Evolutionary conservation across 2,888 invertebrate genomes (phyloP), one percentile per base, ranked within the genome.

Genomic region (Cyclophora albipunctata): DNA sequence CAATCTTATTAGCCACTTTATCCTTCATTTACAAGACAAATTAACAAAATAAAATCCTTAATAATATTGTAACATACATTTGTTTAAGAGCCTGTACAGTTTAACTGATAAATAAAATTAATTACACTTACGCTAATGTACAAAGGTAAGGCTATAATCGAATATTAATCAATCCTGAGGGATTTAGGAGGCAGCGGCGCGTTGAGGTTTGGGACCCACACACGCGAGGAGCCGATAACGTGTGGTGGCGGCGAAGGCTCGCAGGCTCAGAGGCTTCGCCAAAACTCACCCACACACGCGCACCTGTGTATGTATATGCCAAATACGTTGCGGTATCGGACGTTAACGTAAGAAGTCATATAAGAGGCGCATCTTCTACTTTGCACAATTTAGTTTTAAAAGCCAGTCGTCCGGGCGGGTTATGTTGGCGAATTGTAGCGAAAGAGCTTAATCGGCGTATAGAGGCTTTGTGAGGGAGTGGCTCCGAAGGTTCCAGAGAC

Each of bases 351-450:
- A 85, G 86, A 86, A 81, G 76, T 88, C 80, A 86, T 87, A 88
- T 88, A 88, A 87, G 87, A 86, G 78, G 82, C 84, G 81, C 87
- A 87, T 88, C 87, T 86, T 86, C 71, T 80, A 78, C 74, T 88
- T 86, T 86, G 85, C 84, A 87, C 86, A 87, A 77, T 82, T 88
- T 83, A 87, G 86, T 88, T 78, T 78, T 75, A 78, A 79, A 84
- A 83, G 82, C 74, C 79, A 81, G 71, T 75, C 81, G 84, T 69
- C 78, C 67, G 83, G 77, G 81, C 83, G 84, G 82, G 81, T 71
- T 79, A 82, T 81, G 84, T 81, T 78, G 67, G 81, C 78, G 74
- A 79, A 77, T 76, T 80, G 76, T 69, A 73, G 65, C 76, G 67
- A 64, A 67, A 63, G 73, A 72, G 77, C 72, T 76, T 73, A 72